These are phyloP conservation scores for Acromyrmex charruanus DNA, from an alignment of 1,140 invertebrate genomes.

Conservation along the genomic window DNA sequence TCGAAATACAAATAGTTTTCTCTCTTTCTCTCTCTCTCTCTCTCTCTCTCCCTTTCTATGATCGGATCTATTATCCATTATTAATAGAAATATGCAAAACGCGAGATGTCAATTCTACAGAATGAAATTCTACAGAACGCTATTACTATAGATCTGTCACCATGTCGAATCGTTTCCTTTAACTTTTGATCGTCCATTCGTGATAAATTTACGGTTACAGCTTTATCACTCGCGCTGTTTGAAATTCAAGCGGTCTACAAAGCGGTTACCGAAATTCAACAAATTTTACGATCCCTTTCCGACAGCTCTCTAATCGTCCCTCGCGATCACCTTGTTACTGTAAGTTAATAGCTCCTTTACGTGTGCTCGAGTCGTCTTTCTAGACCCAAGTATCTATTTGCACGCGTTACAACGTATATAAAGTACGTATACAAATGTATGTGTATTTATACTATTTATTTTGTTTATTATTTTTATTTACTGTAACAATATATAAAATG, in stretches of 20 bases:
- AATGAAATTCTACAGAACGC: not conserved
- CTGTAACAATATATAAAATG: not conserved
- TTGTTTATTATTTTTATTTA: slow-evolving; percentile 6
- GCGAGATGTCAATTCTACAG: slow-evolving; percentile 7
- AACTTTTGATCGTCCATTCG: not conserved
- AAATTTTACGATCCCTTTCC: slow-evolving; percentile 38
- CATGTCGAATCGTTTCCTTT: slow-evolving; percentile 17
- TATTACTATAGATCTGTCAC: slow-evolving; percentile 8
- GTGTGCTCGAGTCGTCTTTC: not conserved
- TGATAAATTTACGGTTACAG: slow-evolving; percentile 42
- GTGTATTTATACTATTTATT: not conserved
- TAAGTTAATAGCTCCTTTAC: slow-evolving; percentile 48
- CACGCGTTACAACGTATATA: too few species aligned
- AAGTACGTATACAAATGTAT: not conserved
- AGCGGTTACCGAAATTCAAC: slow-evolving; percentile 32
- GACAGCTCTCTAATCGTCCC: slow-evolving; percentile 11
- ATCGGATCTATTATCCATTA: not conserved
- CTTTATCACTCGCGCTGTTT: slow-evolving; percentile 44
- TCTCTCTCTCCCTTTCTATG: not conserved
- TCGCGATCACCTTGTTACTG: slow-evolving; percentile 33
- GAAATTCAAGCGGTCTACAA: slow-evolving; percentile 45
- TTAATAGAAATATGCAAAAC: slow-evolving; percentile 10
- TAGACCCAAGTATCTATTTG: not conserved
- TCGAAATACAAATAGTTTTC: not conserved
- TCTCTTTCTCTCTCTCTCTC: not conserved